Evolutionary conservation across 2,888 invertebrate genomes (phyloP).

Genomic region (Drosophila neutralis): DNA sequence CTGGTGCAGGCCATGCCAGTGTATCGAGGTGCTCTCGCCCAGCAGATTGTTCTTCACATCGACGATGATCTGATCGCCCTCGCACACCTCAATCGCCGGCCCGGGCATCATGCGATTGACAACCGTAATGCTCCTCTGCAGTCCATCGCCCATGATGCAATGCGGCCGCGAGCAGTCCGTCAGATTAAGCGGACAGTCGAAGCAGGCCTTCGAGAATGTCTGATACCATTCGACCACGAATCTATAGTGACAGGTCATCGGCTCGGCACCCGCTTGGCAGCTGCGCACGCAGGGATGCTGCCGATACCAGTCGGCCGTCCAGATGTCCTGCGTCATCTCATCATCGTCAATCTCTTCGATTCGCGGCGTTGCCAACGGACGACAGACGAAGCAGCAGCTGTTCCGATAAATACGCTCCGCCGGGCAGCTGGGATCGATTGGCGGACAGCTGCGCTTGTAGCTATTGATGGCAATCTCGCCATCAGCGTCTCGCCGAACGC

Average conservation of each 20-base stretch:
- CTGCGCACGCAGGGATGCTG: conserved; percentile 87
- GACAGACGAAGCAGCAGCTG: conserved; percentile 82
- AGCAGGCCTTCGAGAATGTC: conserved; percentile 95
- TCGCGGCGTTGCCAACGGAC: conserved; percentile 40
- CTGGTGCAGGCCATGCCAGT: conserved; percentile 97
- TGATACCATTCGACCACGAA: conserved; percentile 91
- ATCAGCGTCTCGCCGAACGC: conserved; percentile 67
- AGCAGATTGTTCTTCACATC: conserved; percentile 92
- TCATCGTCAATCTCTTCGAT: conserved; percentile 38
- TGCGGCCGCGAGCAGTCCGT: conserved; percentile 91
- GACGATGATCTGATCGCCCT: conserved; percentile 92
- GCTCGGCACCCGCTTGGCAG: conserved; percentile 86
- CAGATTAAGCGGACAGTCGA: conserved; percentile 90
- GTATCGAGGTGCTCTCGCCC: conserved; percentile 93
- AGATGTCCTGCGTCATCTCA: conserved; percentile 62
- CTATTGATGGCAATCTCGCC: conserved; percentile 79
- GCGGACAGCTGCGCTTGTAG: conserved; percentile 81
- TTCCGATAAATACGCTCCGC: conserved; percentile 69
- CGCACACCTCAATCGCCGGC: conserved; percentile 93
- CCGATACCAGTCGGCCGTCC: conserved; percentile 80
- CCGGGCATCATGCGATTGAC: conserved; percentile 95
- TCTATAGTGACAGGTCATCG: conserved; percentile 88
- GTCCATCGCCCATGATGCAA: conserved; percentile 94
- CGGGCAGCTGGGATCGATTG: conserved; percentile 77
- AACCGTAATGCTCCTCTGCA: conserved; percentile 90